Base-by-base conservation (phyloP, 2,888 invertebrate species). In the Drosophila subsilvestris region DNA sequence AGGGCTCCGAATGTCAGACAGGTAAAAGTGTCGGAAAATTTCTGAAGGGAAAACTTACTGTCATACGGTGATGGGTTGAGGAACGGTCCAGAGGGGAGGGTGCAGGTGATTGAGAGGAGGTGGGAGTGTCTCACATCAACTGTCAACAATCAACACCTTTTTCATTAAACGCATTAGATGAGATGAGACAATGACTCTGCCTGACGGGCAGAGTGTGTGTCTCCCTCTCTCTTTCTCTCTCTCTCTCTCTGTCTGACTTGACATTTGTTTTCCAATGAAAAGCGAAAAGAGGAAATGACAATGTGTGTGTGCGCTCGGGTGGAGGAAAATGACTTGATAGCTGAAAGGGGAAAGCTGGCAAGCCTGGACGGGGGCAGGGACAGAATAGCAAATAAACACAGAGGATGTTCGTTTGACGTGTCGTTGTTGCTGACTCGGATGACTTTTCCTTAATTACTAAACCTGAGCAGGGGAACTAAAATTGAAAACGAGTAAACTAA, bases 91-190 rank as follows among this genome's bases (percentile, higher is more conserved):
- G 50, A 63, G 63, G 53, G 14, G 45, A 8, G 50, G 47, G 20
- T 20, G 43, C 42, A 42, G 48, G 50, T 18, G n/a, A 4, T 17
- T 43, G 59, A 27, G 65, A 57, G 51, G 63, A 62, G 60, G 47
- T 29, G 37, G 37, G 72, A 62, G 49, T 70, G 61, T 70, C 50
- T 32, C 57, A 59, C 68, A 54, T 61, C 54, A 78, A 77, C 78
- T 77, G 88, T 88, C 88, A 88, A 80, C 84, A 85, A 88, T 88
- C 86, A 85, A 85, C 85, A 88, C 88, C 86, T 88, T 88, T 85
- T 88, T 85, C 85, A 85, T 85, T 85, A 85, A 88, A 80, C 80
- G 84, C 88, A 83, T 85, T 86, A 85, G 87, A 71, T 66, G 70
- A 69, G 82, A 73, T 73, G 73, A 71, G 73, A 63, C 74, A 63